These are phyloP conservation scores for Phrynocephalus versicolor DNA, from an alignment of 2,113 vertebrate species.

Conservation along the genomic window DNA sequence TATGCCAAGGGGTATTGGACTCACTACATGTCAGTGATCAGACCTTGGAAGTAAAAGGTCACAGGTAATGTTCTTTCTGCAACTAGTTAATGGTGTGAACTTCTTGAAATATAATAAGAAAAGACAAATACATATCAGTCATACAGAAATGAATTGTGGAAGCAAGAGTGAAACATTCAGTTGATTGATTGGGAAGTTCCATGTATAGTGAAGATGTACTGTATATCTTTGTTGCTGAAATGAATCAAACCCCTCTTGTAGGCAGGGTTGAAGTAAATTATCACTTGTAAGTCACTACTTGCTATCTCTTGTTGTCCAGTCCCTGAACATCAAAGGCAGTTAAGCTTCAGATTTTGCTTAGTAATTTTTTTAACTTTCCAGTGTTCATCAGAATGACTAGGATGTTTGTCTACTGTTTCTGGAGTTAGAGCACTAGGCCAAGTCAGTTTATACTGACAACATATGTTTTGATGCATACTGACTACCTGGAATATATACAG, in stretches of 20 bases:
- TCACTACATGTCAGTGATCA: not conserved
- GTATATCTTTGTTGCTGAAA: not conserved
- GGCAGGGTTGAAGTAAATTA: not conserved
- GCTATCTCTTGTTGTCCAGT: not conserved
- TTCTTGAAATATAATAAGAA: not conserved
- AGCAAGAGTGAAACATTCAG: not conserved
- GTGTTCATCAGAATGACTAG: not conserved
- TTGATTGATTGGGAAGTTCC: not conserved
- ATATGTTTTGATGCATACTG: not conserved
- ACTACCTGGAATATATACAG: not conserved
- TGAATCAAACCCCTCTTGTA: not conserved
- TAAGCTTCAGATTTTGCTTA: not conserved
- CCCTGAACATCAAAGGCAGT: not conserved
- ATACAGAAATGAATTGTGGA: not conserved
- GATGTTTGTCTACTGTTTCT: not conserved
- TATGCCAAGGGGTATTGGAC: not conserved
- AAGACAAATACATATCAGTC: not conserved
- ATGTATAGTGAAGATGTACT: not conserved
- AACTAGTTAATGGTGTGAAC: not conserved
- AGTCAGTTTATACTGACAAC: no score
- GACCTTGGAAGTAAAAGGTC: no score
- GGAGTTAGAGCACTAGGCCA: not conserved
- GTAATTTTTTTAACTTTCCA: not conserved
- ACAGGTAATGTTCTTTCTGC: no score
- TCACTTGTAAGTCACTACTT: not conserved